Percentiles rank a stretch among this genome's conserved stretches.
These are phyloP conservation scores for Xenopus laevis DNA, from an alignment of 2,113 vertebrate species.

Conservation along the genomic window DNA sequence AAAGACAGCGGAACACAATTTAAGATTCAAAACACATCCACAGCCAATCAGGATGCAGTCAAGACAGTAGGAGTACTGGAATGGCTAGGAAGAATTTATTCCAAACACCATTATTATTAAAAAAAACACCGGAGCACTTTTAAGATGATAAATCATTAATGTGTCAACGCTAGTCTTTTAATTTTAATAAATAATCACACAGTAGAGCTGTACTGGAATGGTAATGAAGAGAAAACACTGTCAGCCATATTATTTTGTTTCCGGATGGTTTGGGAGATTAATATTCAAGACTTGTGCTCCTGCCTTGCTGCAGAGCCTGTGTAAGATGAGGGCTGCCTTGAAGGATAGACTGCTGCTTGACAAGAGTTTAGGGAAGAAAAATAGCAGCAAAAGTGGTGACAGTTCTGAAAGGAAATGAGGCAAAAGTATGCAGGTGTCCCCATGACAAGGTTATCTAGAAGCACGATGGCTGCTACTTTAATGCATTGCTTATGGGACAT, in stretches of 20 bases:
- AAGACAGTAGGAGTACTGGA: constrained; percentile 11
- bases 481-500: too few species aligned
- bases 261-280: constrained; percentile 1
- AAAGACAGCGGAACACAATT: neutral
- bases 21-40: constrained; percentile 20
- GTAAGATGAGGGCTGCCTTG: neutral
- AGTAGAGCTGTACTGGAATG: neutral
- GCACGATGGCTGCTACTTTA: too few species aligned
- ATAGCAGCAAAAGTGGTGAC: too few species aligned
- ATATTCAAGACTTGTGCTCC: constrained; percentile 6
- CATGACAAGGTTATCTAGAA: too few species aligned
- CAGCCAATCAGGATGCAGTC: constrained; percentile 25
- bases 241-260: constrained; percentile 1
- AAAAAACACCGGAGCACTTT: constrained; percentile 15
- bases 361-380: too few species aligned
- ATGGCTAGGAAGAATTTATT: constrained; percentile 10
- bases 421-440: too few species aligned
- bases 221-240: neutral
- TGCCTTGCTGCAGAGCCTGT: neutral
- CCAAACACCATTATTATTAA: too few species aligned
- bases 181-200: constrained; percentile 38
- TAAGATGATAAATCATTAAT: constrained; percentile 37
- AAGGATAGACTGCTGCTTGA: too few species aligned
- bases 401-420: too few species aligned
- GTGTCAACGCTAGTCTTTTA: constrained; percentile 23